Base-by-base conservation (phyloP, 1,140 invertebrate species). In the Saccostrea echinata region DNA sequence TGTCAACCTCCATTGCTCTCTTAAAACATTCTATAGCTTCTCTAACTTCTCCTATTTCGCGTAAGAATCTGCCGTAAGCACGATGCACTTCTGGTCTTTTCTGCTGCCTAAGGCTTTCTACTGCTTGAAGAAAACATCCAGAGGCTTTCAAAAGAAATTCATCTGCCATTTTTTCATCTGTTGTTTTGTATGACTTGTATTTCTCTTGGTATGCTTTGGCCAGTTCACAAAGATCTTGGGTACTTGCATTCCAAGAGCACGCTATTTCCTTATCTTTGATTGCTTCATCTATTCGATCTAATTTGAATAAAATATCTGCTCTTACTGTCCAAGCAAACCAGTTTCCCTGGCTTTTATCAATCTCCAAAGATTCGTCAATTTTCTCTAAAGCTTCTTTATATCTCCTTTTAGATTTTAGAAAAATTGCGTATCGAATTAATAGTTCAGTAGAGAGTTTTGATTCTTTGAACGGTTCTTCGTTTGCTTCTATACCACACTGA, bases 21-120 rank as follows among this genome's bases (percentile, higher is more conserved):
- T 88, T 88, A 43, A 88, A 88, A 82, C 87, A 85, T 33, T 88
- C 87, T 1, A 88, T 85, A 33, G 87, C 84, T 53, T 88, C 68
- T 51, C 84, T 88, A 11, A 81, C 53, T 12, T 88, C 87, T 27
- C 87, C 87, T 16, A 88, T 84, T n/a, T 57, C 52, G 8, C 76
- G 83, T 21, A 88, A 76, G 80, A 88, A 88, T 68, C 84, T 55
- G 3, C 87, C 87, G 24, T 88, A 55, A 18, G 53, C 24, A 27
- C 83, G 76, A 52, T 88, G 84, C 8, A 85, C 61, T 64, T 88
- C 87, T 30, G 87, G 87, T 12, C 52, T 52, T 64, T 85, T 88
- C 35, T 82, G 53, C n/a, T 61, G 84, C 12, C 87, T 84, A 16
- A 88, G 53, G 35, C 30, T 51, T 68, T 85, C 52, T 16, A 88